A percentile compares a stretch with the other conserved stretches of the same genome.
phyloP scores from a whole-genome alignment of 2,797 vertebrate species.

The Rachycentron canadum region DNA sequence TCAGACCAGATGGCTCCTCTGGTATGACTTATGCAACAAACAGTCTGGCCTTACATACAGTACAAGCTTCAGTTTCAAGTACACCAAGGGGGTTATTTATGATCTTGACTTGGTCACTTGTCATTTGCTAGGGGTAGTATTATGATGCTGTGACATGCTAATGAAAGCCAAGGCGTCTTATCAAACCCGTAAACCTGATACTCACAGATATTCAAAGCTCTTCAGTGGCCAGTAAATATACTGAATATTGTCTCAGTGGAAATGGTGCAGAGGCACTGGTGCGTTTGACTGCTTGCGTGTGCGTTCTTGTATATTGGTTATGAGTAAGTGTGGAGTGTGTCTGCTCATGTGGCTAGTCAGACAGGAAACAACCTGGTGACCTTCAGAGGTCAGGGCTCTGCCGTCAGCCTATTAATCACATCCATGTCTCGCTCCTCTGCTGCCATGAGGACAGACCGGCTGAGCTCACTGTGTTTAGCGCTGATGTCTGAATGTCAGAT shows the following conservation, averaged over 20 bases:
- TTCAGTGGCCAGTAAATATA: slow-evolving; percentile 59
- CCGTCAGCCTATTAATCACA: slow-evolving; percentile 71
- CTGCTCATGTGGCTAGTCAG: slow-evolving; percentile 59
- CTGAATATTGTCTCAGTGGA: slow-evolving; percentile 41
- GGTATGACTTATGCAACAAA: slow-evolving; percentile 31
- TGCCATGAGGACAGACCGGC: slow-evolving; percentile 38
- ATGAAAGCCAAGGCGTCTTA: slow-evolving; percentile 50
- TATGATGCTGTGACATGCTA: slow-evolving; percentile 42
- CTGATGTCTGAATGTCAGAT: slow-evolving; percentile 59
- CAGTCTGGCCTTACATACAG: slow-evolving; percentile 8
- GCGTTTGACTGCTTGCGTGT: slow-evolving; percentile 43
- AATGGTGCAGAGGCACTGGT: slow-evolving; percentile 43
- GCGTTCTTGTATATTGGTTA: slow-evolving; percentile 33
- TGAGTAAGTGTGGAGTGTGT: slow-evolving; percentile 40
- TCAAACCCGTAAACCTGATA: slow-evolving; percentile 47
- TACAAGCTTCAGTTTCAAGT: slow-evolving; percentile 14
- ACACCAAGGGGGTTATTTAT: slow-evolving; percentile 25
- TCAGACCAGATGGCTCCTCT: slow-evolving; percentile 41
- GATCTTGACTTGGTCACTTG: slow-evolving; percentile 20
- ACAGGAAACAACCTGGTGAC: slow-evolving; percentile 73
- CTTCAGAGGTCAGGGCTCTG: slow-evolving; percentile 72
- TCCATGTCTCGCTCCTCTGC: slow-evolving; percentile 52
- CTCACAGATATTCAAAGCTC: slow-evolving; percentile 46
- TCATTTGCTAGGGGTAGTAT: slow-evolving; percentile 34
- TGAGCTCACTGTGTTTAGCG: slow-evolving; percentile 44